A percentile compares a stretch with the other conserved stretches of the same genome.
phyloP scores from a whole-genome alignment of 2,113 vertebrate species.

The Brevimyrus niger region DNA sequence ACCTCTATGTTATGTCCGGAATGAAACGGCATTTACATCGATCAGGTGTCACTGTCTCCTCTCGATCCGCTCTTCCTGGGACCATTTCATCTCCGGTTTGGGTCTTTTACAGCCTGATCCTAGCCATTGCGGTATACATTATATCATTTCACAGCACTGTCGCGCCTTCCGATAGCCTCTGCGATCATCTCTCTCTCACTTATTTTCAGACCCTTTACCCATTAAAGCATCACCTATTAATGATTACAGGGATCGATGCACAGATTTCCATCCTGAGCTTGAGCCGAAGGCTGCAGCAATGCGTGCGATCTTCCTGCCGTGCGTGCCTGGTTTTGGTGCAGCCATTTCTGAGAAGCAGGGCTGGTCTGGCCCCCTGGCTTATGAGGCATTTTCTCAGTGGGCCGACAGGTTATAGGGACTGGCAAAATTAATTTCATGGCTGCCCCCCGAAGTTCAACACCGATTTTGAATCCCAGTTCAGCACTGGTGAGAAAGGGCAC shows the following conservation, averaged over 20 bases:
- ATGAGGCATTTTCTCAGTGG: not conserved
- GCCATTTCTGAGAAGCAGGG: not conserved
- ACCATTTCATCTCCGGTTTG: not conserved
- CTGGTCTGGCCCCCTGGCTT: not conserved
- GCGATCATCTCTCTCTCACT: not conserved
- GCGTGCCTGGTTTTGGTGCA: not conserved
- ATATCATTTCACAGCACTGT: not conserved
- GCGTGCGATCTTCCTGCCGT: not conserved
- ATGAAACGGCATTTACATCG: not conserved
- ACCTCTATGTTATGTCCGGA: not conserved
- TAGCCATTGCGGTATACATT: not conserved
- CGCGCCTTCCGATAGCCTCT: not conserved
- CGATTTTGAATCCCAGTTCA: not conserved
- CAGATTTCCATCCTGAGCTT: not conserved
- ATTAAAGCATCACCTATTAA: slow-evolving; percentile 11
- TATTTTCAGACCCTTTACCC: not conserved
- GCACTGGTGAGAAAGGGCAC: not conserved
- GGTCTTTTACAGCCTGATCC: not conserved
- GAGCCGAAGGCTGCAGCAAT: not conserved
- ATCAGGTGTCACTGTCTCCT: not conserved
- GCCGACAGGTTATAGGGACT: not conserved
- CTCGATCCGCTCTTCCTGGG: not conserved
- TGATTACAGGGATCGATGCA: not conserved
- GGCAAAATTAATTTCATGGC: not conserved
- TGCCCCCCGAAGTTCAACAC: not conserved